phyloP scores from a whole-genome alignment of 2,888 invertebrate species.

The Spodoptera picta region DNA sequence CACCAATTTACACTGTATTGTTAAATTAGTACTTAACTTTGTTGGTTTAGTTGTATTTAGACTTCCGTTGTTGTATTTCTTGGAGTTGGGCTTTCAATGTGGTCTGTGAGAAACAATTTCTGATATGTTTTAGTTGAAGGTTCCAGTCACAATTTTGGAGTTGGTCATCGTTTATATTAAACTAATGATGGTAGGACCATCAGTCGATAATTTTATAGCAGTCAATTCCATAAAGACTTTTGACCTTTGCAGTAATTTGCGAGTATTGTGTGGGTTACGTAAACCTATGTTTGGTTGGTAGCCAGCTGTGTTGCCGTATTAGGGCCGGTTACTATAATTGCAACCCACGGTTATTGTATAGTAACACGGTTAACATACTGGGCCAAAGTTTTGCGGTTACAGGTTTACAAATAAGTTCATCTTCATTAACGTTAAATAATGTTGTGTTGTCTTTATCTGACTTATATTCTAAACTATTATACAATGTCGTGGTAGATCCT shows the following conservation, averaged over 20 bases:
- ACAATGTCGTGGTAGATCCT: no score
- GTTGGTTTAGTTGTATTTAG: constrained; percentile 17
- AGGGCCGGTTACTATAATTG: constrained; percentile 54
- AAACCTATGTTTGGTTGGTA: constrained; percentile 52
- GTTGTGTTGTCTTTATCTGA: no score
- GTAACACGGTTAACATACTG: constrained; percentile 33
- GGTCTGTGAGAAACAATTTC: neutral
- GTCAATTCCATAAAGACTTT: constrained; percentile 17
- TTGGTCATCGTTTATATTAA: neutral
- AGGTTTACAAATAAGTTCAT: no score
- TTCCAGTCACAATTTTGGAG: neutral
- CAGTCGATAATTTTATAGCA: neutral
- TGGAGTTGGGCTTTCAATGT: constrained; percentile 1
- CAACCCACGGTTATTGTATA: constrained; percentile 50
- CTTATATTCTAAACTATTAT: no score
- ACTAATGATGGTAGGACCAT: neutral
- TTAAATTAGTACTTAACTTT: constrained; percentile 12
- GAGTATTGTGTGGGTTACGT: constrained; percentile 52
- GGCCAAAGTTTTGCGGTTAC: constrained; percentile 24
- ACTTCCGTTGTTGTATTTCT: constrained; percentile 22
- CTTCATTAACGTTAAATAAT: no score
- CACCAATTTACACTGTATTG: constrained; percentile 36
- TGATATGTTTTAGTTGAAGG: neutral
- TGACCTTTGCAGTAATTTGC: constrained; percentile 55
- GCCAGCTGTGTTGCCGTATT: constrained; percentile 63